phyloP scores from a whole-genome alignment of 53 echinoderm and acorn worm genomes.

The Patiria pectinifera region DNA sequence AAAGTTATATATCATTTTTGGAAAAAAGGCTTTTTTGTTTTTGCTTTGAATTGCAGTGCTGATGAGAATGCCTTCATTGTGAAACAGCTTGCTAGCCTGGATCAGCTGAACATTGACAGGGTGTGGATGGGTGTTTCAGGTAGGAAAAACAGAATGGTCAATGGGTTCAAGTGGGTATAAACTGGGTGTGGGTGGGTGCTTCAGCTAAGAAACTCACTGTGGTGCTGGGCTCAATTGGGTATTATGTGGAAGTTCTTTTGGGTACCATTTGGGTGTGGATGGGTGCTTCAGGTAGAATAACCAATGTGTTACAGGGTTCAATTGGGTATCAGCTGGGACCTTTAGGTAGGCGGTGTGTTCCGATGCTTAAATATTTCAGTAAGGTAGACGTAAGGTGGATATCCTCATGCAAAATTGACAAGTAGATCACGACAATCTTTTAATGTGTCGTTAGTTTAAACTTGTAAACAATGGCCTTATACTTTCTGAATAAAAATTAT shows the following conservation, averaged over 20 bases:
- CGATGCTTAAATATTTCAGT: background rate
- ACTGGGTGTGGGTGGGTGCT: background rate
- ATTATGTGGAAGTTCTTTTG: background rate
- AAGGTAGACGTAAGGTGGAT: background rate
- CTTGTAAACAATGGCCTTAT: too few species aligned
- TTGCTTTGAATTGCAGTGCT: conserved; percentile 61
- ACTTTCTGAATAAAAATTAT: too few species aligned
- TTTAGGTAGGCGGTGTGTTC: background rate
- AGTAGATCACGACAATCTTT: too few species aligned
- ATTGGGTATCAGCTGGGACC: background rate
- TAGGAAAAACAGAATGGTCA: background rate
- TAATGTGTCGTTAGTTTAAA: too few species aligned
- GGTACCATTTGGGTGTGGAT: background rate
- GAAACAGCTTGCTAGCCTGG: conserved; percentile 54
- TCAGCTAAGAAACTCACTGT: background rate
- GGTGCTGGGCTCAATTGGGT: background rate
- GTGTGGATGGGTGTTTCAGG: conserved; percentile 86
- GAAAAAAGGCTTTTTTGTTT: background rate
- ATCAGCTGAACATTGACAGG: conserved; percentile 43
- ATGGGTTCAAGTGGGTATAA: background rate
- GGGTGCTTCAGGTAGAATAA: background rate
- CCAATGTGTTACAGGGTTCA: background rate
- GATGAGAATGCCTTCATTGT: conserved; percentile 85
- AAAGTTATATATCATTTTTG: too few species aligned
- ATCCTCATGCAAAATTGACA: too few species aligned